A percentile compares a stretch with the other conserved stretches of the same genome.
phyloP scores from a whole-genome alignment of 2,888 invertebrate species.

The Aspidiotus rigidus region DNA sequence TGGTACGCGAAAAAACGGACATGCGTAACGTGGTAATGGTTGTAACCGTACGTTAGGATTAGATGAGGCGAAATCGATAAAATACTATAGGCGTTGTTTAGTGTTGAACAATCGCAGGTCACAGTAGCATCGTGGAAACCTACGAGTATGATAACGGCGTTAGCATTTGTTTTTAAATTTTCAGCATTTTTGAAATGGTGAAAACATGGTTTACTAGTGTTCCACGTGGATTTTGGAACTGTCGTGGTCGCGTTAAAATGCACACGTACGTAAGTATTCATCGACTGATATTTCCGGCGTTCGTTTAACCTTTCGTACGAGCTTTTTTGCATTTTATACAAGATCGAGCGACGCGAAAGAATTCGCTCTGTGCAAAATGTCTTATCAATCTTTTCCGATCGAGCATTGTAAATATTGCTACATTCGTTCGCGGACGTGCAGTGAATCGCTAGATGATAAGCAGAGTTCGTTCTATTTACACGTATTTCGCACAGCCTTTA shows the following conservation, averaged over 20 bases:
- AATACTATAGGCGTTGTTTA: conserved; percentile 32
- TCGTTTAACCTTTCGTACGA: neutral
- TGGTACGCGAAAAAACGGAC: conserved; percentile 15
- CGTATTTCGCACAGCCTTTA: too few relatives aligned
- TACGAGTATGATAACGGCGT: conserved; percentile 19
- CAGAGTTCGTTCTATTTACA: too few relatives aligned
- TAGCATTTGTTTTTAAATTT: conserved; percentile 1
- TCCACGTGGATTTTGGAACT: conserved; percentile 8
- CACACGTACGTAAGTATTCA: conserved; percentile 23
- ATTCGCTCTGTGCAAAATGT: neutral
- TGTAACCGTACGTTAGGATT: conserved; percentile 27
- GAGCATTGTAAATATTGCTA: neutral
- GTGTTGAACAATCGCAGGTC: conserved; percentile 30
- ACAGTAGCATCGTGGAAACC: conserved; percentile 29
- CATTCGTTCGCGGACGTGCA: neutral
- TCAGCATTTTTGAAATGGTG: conserved; percentile 20
- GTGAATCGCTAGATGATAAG: too few relatives aligned
- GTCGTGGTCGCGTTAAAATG: conserved; percentile 21
- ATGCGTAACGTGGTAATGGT: conserved; percentile 27
- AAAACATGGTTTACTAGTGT: conserved; percentile 21
- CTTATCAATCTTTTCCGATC: neutral
- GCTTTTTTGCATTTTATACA: neutral
- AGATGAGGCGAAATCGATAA: conserved; percentile 29
- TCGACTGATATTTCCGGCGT: conserved; percentile 5
- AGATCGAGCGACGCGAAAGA: neutral